phyloP scores from a whole-genome alignment of 2,113 vertebrate genomes.

The Theristicus caerulescens region DNA sequence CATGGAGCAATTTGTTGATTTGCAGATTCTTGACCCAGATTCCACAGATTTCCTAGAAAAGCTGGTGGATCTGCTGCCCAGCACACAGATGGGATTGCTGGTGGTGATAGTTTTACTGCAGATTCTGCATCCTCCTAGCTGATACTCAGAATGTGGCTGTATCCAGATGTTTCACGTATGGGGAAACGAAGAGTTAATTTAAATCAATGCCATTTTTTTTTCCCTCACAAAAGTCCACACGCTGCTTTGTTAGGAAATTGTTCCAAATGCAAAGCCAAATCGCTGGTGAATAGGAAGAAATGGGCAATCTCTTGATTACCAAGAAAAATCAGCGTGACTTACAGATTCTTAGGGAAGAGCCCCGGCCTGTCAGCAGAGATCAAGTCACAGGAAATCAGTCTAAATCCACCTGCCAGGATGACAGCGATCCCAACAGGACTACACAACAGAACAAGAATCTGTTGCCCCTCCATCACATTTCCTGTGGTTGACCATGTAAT shows the following conservation, averaged over 20 bases:
- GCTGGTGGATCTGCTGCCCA: background rate
- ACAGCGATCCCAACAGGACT: background rate
- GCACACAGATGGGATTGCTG: background rate
- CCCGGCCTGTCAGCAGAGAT: background rate
- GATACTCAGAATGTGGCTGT: background rate
- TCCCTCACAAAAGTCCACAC: background rate
- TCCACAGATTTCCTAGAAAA: constrained; percentile 8
- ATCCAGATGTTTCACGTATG: background rate
- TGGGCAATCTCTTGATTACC: background rate
- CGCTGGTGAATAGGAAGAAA: background rate
- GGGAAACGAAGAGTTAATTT: background rate
- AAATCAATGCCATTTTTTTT: background rate
- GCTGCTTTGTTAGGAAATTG: background rate
- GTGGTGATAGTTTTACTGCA: background rate
- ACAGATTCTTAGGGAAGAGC: background rate
- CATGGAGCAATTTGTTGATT: background rate
- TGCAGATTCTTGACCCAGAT: background rate
- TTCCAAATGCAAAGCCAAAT: background rate
- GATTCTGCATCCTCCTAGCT: background rate
- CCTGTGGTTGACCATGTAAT: background rate
- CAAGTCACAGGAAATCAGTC: background rate
- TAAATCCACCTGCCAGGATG: background rate
- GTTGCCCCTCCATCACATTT: constrained; percentile 5
- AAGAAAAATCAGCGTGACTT: background rate
- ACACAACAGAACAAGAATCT: background rate